These are phyloP conservation scores for Chrysochloris asiatica DNA, from an alignment of 2,113 vertebrate genomes.

Conservation along the genomic window DNA sequence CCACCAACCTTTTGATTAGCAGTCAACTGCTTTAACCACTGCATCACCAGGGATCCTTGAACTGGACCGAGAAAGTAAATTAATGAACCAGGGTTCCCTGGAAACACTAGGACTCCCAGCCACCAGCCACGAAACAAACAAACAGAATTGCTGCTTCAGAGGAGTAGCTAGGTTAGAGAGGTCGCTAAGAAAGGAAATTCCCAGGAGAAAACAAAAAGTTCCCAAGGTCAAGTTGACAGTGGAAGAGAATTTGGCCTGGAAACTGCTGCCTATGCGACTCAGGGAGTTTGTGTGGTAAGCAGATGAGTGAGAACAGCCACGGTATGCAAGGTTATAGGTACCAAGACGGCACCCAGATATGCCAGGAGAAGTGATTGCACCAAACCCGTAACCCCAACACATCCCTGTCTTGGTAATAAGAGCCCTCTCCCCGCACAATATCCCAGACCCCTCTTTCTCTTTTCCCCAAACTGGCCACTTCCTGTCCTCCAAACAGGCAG, in stretches of 20 bases:
- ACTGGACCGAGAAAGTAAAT: not conserved
- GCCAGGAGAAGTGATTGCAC: not conserved
- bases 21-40: no score
- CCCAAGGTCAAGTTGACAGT: not conserved
- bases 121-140: not conserved
- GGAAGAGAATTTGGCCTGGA: not conserved
- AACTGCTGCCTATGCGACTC: not conserved
- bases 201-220: slow-evolving; percentile 22
- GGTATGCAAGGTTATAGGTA: not conserved
- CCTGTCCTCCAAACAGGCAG: no score
- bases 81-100: not conserved
- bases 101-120: slow-evolving; percentile 23
- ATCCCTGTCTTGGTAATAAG: not conserved
- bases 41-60: not conserved
- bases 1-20: no score
- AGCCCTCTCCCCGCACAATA: not conserved
- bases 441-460: not conserved
- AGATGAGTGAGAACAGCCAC: not conserved
- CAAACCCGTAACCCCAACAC: not conserved
- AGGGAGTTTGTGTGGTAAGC: not conserved
- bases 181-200: not conserved
- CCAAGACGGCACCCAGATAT: not conserved
- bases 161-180: not conserved
- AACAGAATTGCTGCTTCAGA: not conserved
- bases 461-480: not conserved